Conservation (phyloP, 2,888 invertebrate species). For the Polydrusus tereticollis region DNA sequence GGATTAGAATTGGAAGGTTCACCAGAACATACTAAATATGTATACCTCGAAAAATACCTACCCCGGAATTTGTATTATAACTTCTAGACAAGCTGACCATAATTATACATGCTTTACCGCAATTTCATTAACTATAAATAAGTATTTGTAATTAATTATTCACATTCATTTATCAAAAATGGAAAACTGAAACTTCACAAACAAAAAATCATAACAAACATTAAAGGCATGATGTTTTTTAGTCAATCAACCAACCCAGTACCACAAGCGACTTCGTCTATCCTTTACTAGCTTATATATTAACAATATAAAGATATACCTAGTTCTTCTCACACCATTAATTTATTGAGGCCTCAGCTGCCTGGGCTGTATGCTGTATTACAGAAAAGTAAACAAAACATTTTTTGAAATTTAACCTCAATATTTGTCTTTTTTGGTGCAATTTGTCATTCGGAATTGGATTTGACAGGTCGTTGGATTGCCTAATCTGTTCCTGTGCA, state of each 20-base stretch:
- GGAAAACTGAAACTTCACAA: background rate
- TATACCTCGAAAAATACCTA: constrained; percentile 50
- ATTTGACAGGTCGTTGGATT: no score
- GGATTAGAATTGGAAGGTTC: background rate
- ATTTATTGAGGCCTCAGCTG: background rate
- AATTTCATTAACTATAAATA: constrained; percentile 19
- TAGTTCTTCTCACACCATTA: background rate
- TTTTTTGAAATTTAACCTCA: no score
- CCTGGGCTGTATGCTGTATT: background rate
- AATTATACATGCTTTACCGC: constrained; percentile 35
- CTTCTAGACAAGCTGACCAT: constrained; percentile 62
- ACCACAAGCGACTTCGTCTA: background rate
- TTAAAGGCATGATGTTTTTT: background rate
- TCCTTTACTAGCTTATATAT: background rate
- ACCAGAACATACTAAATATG: constrained; percentile 26
- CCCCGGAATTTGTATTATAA: constrained; percentile 60
- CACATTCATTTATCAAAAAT: constrained; percentile 8
- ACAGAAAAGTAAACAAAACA: no score
- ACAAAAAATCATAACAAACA: background rate
- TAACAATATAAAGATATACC: no score
- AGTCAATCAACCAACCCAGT: no score
- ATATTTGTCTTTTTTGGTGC: no score
- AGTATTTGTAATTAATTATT: constrained; percentile 15
- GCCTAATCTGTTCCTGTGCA: no score
- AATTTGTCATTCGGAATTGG: no score